Conservation (phyloP, 1,140 invertebrate species). For the Littorina saxatilis region DNA sequence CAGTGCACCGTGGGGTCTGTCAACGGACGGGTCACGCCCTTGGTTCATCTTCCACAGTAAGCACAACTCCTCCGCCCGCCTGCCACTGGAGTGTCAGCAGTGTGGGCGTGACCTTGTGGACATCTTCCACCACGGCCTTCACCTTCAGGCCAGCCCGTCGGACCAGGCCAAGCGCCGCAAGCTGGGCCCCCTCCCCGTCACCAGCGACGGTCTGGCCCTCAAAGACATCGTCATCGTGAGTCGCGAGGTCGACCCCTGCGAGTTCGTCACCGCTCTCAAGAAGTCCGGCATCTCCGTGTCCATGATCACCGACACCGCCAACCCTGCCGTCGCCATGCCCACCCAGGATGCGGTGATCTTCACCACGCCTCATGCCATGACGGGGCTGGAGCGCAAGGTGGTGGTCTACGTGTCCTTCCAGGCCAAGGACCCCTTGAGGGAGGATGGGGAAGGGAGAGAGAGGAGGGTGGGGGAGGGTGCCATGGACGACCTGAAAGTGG, state of each 20-base stretch:
- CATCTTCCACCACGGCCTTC: constrained; percentile 26
- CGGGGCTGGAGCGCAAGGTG: constrained; percentile 40
- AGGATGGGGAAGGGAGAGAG: not conserved
- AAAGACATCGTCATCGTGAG: constrained; percentile 41
- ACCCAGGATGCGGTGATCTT: constrained; percentile 18
- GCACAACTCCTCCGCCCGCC: not conserved
- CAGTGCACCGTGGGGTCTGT: constrained; percentile 27
- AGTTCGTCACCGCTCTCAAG: constrained; percentile 12
- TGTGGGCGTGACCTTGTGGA: constrained; percentile 34
- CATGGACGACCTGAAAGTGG: constrained; percentile 32
- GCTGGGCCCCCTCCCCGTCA: not conserved
- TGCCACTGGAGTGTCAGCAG: constrained; percentile 30
- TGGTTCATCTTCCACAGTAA: constrained; percentile 39
- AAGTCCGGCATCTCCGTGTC: constrained; percentile 19
- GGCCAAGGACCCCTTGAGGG: not conserved
- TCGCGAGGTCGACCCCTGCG: not conserved
- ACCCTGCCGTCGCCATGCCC: constrained; percentile 23
- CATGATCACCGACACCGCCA: constrained; percentile 5
- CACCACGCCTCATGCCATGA: constrained; percentile 36
- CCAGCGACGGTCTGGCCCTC: constrained; percentile 1
- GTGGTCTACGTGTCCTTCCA: constrained; percentile 42
- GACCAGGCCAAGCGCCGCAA: not conserved
- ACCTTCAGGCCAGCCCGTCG: not conserved
- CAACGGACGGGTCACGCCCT: constrained; percentile 43
- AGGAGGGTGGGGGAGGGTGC: not conserved